Percentiles rank a stretch among this genome's conserved stretches.
Evolutionary conservation across 2,888 invertebrate genomes (phyloP).

Genomic region (Mechanitis mazaeus): DNA sequence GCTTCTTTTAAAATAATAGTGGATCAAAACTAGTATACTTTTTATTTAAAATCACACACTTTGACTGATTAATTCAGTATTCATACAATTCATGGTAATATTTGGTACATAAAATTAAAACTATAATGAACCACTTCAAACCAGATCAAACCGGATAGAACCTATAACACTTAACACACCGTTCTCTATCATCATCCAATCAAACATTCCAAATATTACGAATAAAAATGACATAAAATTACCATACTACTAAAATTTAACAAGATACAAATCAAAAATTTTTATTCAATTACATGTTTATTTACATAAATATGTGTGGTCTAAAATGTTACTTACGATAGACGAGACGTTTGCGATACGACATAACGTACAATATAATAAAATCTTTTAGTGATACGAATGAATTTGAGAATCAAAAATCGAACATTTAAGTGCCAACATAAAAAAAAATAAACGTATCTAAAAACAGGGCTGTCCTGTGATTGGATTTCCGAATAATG

Average conservation of each 20-base stretch:
- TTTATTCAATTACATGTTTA: slow-evolving; percentile 32
- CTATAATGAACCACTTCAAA: too few relatives aligned
- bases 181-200: slow-evolving; percentile 21
- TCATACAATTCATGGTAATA: too few relatives aligned
- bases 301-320: slow-evolving; percentile 29
- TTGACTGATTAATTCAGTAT: too few relatives aligned
- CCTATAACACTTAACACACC: slow-evolving; percentile 13
- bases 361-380: not conserved
- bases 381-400: not conserved
- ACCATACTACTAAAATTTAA: slow-evolving; percentile 32
- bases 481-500: slow-evolving; percentile 31
- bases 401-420: not conserved
- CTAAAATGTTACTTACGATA: slow-evolving; percentile 7
- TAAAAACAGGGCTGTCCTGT: slow-evolving; percentile 22
- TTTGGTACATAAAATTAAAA: too few relatives aligned
- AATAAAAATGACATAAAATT: slow-evolving; percentile 25
- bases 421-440: not conserved
- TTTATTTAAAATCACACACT: too few relatives aligned
- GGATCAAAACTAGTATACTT: too few relatives aligned
- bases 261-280: slow-evolving; percentile 32
- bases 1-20: too few relatives aligned
- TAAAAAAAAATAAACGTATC: slow-evolving; percentile 4
- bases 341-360: slow-evolving; percentile 14
- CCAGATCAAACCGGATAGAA: too few relatives aligned
- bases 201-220: slow-evolving; percentile 25